A percentile compares a stretch with the other conserved stretches of the same genome.
Conservation (phyloP, 2,797 vertebrate species). For the Coregonus sp. region DNA sequence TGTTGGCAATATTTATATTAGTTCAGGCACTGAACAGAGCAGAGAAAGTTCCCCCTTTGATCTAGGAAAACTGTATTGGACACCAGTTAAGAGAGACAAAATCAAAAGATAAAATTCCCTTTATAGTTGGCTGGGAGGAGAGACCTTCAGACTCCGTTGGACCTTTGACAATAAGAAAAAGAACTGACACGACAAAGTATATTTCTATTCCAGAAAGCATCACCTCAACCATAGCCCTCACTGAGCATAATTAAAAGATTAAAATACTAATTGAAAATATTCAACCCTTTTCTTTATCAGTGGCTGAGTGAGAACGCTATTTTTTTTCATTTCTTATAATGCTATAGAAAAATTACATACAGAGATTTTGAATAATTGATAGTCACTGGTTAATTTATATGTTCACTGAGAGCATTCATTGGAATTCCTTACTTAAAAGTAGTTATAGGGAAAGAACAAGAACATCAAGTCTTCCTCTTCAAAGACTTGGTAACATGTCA, state of each 20-base stretch:
- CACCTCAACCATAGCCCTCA: conserved; percentile 11
- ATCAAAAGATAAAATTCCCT: conserved; percentile 54
- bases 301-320: neutral
- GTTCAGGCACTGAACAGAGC: conserved; percentile 22
- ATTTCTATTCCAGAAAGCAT: conserved; percentile 28
- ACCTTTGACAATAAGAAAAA: conserved; percentile 32
- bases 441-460: neutral
- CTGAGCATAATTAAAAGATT: conserved; percentile 30
- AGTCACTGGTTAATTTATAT: conserved; percentile 20
- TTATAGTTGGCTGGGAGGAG: conserved; percentile 36
- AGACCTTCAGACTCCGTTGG: conserved; percentile 30
- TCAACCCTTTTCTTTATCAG: neutral
- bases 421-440: neutral
- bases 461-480: neutral
- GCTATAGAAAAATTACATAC: neutral
- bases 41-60: conserved; percentile 34
- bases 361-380: conserved; percentile 27
- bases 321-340: neutral
- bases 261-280: conserved; percentile 37
- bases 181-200: conserved; percentile 2
- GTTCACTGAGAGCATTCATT: conserved; percentile 12
- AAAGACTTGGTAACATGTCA: neutral
- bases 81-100: conserved; percentile 46
- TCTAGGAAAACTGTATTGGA: conserved; percentile 33
- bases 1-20: neutral